Evolutionary conservation across 2,797 vertebrate species (phyloP).

Genomic region (Lutjanus argentimaculatus): DNA sequence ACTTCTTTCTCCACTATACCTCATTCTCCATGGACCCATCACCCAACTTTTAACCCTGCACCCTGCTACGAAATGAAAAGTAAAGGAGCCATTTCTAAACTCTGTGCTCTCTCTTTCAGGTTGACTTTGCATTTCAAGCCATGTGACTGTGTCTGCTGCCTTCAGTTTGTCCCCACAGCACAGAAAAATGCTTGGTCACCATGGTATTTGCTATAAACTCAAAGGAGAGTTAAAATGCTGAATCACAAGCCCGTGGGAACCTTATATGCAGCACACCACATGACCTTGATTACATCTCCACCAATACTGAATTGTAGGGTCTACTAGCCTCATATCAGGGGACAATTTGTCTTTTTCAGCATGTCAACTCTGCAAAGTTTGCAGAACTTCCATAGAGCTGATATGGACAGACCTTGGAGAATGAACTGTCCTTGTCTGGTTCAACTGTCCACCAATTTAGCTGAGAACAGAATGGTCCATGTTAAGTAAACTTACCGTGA

Average conservation of each 20-base stretch:
- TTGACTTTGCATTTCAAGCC: conserved; percentile 51
- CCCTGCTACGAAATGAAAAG: background rate
- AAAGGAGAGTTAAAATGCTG: conserved; percentile 59
- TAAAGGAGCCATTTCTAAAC: conserved; percentile 24
- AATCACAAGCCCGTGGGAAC: conserved; percentile 57
- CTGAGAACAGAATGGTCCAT: conserved; percentile 22
- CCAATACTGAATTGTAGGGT: conserved; percentile 51
- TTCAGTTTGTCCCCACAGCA: conserved; percentile 55
- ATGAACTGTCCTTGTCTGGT: conserved; percentile 26
- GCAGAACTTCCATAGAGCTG: conserved; percentile 37
- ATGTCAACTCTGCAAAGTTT: conserved; percentile 53
- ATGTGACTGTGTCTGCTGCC: conserved; percentile 58
- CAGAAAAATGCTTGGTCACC: conserved; percentile 69
- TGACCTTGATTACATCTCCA: conserved; percentile 69
- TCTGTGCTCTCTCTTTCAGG: conserved; percentile 39
- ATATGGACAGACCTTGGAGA: conserved; percentile 59
- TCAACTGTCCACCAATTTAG: conserved; percentile 10
- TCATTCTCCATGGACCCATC: conserved; percentile 11
- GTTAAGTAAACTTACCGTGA: conserved; percentile 82
- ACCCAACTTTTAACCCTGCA: conserved; percentile 32
- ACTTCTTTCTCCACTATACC: conserved; percentile 36
- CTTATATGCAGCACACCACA: conserved; percentile 35
- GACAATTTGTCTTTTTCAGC: conserved; percentile 58
- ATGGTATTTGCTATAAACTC: conserved; percentile 45
- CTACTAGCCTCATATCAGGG: conserved; percentile 52